phyloP scores from a whole-genome alignment of 2,113 vertebrate genomes.

The Paramisgurnus dabryanus region DNA sequence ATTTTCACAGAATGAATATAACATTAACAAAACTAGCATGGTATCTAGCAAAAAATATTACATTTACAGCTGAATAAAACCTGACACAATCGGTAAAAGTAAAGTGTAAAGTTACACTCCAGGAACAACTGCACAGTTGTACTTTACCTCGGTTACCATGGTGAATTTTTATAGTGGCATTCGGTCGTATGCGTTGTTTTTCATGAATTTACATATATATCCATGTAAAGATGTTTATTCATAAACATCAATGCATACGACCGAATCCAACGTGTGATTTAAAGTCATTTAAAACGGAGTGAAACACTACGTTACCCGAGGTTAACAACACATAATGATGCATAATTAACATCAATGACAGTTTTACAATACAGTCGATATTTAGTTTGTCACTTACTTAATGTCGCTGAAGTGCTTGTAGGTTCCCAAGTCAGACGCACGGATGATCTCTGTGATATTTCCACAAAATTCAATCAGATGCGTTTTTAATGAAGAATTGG shows the following conservation, averaged over 20 bases:
- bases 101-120: too few species aligned
- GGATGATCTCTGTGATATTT: slow-evolving; percentile 1
- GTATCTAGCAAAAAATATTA: too few species aligned
- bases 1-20: too few species aligned
- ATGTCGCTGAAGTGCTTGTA: background rate
- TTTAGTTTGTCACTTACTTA: background rate
- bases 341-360: background rate
- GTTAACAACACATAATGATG: background rate
- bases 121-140: too few species aligned
- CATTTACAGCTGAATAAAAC: too few species aligned
- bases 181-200: too few species aligned
- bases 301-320: too few species aligned
- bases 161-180: background rate
- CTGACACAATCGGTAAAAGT: too few species aligned
- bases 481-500: slow-evolving; percentile 1
- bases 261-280: background rate
- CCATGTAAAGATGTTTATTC: too few species aligned
- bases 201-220: too few species aligned
- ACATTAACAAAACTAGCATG: too few species aligned
- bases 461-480: slow-evolving; percentile 28
- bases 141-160: background rate
- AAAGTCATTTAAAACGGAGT: too few species aligned
- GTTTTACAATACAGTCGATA: background rate
- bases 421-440: background rate
- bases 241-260: background rate